phyloP scores from a whole-genome alignment of 2,797 vertebrate species.

The Todus mexicanus region DNA sequence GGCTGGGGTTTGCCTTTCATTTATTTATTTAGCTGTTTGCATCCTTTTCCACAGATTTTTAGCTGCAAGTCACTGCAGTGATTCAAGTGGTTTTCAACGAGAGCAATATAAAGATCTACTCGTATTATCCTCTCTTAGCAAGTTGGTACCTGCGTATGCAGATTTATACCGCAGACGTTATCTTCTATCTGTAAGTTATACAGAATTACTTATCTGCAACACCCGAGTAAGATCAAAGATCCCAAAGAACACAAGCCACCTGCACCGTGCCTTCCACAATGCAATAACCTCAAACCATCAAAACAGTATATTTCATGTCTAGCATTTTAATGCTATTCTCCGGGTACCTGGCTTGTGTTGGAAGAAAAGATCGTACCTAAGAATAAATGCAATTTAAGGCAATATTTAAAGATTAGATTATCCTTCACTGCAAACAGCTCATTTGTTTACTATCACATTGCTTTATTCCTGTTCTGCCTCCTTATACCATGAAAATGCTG shows the following conservation, averaged over 20 bases:
- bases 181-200: background rate
- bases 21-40: background rate
- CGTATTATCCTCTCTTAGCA: background rate
- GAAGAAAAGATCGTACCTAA: constrained; percentile 46
- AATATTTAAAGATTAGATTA: constrained; percentile 59
- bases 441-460: constrained; percentile 49
- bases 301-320: background rate
- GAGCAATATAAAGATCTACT: background rate
- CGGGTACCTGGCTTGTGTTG: constrained; percentile 20
- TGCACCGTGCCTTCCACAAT: constrained; percentile 36
- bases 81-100: background rate
- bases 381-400: constrained; percentile 49
- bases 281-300: constrained; percentile 33
- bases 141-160: constrained; percentile 9
- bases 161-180: constrained; percentile 13
- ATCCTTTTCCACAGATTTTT: background rate
- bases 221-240: constrained; percentile 21
- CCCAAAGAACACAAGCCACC: constrained; percentile 24
- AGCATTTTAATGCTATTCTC: constrained; percentile 5
- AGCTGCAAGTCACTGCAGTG: constrained; percentile 51
- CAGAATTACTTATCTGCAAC: constrained; percentile 43
- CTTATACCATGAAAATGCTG: constrained; percentile 61
- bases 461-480: constrained; percentile 57
- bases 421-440: constrained; percentile 51
- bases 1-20: background rate